phyloP scores from a whole-genome alignment of 2,888 invertebrate genomes.

The Dasysyrphus albostriatus region DNA sequence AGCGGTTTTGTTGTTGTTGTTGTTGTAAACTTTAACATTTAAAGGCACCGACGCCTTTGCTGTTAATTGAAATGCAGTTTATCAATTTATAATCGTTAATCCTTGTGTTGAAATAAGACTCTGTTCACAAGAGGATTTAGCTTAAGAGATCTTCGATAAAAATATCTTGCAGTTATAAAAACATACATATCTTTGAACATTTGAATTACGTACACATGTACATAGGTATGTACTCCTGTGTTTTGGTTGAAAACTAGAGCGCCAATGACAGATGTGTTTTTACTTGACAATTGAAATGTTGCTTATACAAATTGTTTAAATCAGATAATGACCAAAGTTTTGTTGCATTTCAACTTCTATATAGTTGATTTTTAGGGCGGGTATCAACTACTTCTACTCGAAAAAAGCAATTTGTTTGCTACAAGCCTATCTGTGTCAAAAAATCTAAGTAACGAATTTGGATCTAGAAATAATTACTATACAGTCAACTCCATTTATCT shows the following conservation, averaged over 20 bases:
- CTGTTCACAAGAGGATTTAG: neutral
- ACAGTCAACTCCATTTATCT: too few relatives aligned
- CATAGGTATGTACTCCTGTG: too few relatives aligned
- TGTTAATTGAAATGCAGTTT: constrained; percentile 33
- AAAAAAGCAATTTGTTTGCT: too few relatives aligned
- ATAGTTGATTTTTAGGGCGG: too few relatives aligned
- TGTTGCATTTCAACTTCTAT: too few relatives aligned
- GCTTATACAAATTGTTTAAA: neutral
- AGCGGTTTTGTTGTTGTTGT: neutral
- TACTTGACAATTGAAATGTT: neutral
- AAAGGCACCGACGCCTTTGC: constrained; percentile 16
- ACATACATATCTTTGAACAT: neutral
- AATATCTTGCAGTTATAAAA: neutral
- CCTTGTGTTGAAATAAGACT: constrained; percentile 1
- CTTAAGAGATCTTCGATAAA: constrained; percentile 14
- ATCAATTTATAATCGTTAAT: constrained; percentile 35
- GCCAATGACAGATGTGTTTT: neutral
- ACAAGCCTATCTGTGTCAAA: too few relatives aligned
- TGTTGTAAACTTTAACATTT: neutral
- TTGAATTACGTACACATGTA: neutral
- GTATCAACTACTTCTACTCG: too few relatives aligned
- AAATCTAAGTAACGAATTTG: too few relatives aligned
- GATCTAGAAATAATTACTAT: too few relatives aligned
- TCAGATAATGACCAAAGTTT: too few relatives aligned
- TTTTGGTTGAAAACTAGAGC: neutral